Evolutionary conservation across 64 coral and sea anemone genomes (phyloP).

Genomic region (Acropora tenuis): DNA sequence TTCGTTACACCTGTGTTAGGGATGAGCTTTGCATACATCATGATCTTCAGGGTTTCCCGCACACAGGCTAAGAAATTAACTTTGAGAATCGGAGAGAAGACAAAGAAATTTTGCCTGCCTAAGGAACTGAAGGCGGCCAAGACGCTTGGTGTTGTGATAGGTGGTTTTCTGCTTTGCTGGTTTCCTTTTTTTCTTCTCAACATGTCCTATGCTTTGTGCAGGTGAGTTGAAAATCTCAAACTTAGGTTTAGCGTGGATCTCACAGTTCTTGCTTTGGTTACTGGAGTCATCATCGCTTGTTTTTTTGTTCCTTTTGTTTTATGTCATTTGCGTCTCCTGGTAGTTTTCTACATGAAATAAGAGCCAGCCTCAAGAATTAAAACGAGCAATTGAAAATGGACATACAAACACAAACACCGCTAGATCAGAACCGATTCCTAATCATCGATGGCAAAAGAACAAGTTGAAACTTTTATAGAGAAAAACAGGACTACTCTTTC

Average conservation of each 20-base stretch:
- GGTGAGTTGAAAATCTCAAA: constrained; percentile 8
- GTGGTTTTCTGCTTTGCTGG: constrained; percentile 82
- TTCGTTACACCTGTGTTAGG: constrained; percentile 67
- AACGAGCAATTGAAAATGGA: too few species aligned
- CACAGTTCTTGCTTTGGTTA: background rate
- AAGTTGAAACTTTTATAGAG: too few species aligned
- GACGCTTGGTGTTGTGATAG: constrained; percentile 86
- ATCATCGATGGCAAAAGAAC: too few species aligned
- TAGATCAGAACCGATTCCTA: too few species aligned
- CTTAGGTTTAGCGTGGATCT: background rate
- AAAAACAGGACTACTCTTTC: too few species aligned
- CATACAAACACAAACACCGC: too few species aligned
- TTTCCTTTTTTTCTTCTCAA: constrained; percentile 89
- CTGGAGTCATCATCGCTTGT: too few species aligned
- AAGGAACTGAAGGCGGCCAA: constrained; percentile 93
- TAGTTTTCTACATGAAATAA: too few species aligned
- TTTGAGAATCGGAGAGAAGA: constrained; percentile 64
- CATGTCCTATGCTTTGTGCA: constrained; percentile 63
- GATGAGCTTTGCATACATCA: constrained; percentile 81
- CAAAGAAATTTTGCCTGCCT: constrained; percentile 82
- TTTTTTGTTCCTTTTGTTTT: too few species aligned
- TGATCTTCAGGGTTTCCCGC: constrained; percentile 91
- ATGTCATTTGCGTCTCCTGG: too few species aligned
- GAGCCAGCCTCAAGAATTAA: too few species aligned
- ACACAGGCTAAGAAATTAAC: constrained; percentile 85